A percentile compares a stretch with the other conserved stretches of the same genome.
phyloP scores from a whole-genome alignment of 2,797 vertebrate genomes.

The Sparus aurata region DNA sequence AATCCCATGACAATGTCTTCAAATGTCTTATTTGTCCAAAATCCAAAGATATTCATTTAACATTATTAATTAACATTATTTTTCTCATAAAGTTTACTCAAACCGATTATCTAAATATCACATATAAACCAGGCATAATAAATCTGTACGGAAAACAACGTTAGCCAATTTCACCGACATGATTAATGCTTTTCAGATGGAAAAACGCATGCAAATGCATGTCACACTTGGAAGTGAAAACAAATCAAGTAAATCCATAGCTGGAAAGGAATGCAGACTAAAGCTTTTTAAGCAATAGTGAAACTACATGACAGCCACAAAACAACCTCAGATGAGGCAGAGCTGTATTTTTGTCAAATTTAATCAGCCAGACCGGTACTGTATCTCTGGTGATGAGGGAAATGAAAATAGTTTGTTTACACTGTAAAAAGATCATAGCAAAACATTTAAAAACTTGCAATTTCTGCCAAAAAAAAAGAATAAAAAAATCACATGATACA shows the following conservation, averaged over 20 bases:
- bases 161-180: slow-evolving; percentile 59
- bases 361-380: background rate
- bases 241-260: slow-evolving; percentile 17
- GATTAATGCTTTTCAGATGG: slow-evolving; percentile 40
- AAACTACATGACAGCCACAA: slow-evolving; percentile 26
- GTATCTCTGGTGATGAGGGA: background rate
- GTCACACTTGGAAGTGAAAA: slow-evolving; percentile 25
- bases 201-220: slow-evolving; percentile 2
- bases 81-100: too few species aligned
- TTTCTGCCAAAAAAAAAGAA: background rate
- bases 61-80: too few species aligned
- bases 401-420: background rate
- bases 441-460: background rate
- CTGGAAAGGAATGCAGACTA: slow-evolving; percentile 31
- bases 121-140: background rate
- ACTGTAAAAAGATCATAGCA: background rate
- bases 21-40: too few species aligned
- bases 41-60: too few species aligned
- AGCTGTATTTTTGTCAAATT: slow-evolving; percentile 12
- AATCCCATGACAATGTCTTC: too few species aligned
- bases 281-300: background rate
- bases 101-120: too few species aligned
- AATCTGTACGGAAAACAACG: slow-evolving; percentile 41
- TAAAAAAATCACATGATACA: background rate
- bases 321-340: slow-evolving; percentile 28